Evolutionary conservation across 1,140 invertebrate species (phyloP).

Genomic region (Ceratosolen fusciceps): DNA sequence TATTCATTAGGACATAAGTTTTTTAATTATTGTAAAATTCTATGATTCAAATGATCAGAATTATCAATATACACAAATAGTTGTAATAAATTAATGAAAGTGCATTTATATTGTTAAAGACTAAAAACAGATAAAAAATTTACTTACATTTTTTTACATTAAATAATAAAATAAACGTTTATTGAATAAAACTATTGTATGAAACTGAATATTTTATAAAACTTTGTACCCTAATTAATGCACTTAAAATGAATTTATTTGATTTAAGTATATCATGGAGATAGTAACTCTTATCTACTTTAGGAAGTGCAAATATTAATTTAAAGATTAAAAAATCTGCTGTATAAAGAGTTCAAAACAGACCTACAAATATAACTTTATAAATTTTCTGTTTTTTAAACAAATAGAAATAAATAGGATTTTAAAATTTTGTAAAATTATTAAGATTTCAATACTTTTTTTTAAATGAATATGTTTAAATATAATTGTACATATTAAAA

Average conservation of each 20-base stretch:
- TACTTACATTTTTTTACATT: no score
- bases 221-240: background rate
- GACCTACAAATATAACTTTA: background rate
- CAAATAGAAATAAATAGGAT: background rate
- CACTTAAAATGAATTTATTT: conserved; percentile 5
- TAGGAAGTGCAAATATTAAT: conserved; percentile 25
- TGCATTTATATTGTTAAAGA: no score
- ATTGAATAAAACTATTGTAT: no score
- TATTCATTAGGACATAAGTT: no score
- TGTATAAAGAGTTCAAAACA: background rate
- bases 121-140: no score
- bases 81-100: no score
- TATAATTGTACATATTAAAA: background rate
- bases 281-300: conserved; percentile 16
- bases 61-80: no score
- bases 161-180: no score
- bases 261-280: conserved; percentile 1
- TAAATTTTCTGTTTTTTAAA: background rate
- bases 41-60: no score
- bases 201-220: background rate
- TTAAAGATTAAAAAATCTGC: conserved; percentile 15
- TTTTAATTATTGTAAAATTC: no score
- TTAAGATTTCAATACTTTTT: background rate
- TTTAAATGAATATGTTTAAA: background rate
- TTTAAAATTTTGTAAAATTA: conserved; percentile 11